These are phyloP conservation scores for Chrysotoxum bicinctum DNA, from an alignment of 2,888 invertebrate species.

Conservation along the genomic window DNA sequence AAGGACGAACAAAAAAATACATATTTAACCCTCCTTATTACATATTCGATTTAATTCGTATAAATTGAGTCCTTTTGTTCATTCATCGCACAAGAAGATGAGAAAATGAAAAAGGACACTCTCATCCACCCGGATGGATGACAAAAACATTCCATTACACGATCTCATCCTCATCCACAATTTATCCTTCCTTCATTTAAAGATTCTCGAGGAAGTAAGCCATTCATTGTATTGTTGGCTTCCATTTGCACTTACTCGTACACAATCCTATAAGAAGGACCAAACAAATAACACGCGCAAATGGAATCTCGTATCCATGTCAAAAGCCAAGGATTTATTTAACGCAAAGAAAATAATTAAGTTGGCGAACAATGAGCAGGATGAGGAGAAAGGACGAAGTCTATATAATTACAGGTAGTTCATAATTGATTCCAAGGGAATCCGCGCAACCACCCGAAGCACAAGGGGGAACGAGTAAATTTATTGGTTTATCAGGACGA, in stretches of 20 bases:
- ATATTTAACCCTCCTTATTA: conserved; percentile 63
- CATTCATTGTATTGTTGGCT: conserved; percentile 60
- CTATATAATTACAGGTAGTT: conserved; percentile 68
- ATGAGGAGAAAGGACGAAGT: background rate
- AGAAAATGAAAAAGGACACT: conserved; percentile 39
- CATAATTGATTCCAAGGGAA: conserved; percentile 67
- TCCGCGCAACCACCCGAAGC: background rate
- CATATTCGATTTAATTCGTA: conserved; percentile 71
- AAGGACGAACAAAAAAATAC: conserved; percentile 29
- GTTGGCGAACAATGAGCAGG: background rate
- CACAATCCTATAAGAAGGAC: conserved; percentile 23
- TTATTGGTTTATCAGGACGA: conserved; percentile 71
- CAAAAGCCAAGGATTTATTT: conserved; percentile 53
- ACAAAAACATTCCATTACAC: conserved; percentile 72
- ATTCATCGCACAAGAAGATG: conserved; percentile 20
- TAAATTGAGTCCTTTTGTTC: conserved; percentile 71
- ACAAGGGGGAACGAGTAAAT: conserved; percentile 17
- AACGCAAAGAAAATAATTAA: conserved; percentile 3
- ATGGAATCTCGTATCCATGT: conserved; percentile 63
- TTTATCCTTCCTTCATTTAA: conserved; percentile 44
- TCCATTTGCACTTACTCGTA: conserved; percentile 65
- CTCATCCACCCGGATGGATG: conserved; percentile 41
- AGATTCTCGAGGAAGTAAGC: conserved; percentile 64
- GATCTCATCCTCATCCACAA: conserved; percentile 54
- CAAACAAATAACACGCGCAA: conserved; percentile 53